Evolutionary conservation across 2,888 invertebrate genomes (phyloP), one percentile per base, ranked within the genome.

Genomic region (Zygaena filipendulae): DNA sequence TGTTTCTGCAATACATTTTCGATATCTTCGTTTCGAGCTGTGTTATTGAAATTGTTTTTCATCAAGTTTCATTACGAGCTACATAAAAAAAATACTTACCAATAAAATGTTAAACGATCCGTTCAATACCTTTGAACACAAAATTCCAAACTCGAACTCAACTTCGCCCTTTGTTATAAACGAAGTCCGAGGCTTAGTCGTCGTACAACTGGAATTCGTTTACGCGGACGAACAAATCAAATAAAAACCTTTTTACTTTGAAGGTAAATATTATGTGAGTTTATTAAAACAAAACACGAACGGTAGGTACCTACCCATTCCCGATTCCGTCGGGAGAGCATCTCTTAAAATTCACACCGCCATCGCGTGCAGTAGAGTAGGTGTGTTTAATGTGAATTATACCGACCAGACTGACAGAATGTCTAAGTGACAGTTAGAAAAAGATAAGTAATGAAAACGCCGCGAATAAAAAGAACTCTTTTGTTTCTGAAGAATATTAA

Each of bases 341-440:
- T 48, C 55, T 49, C 57, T 71, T 68, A 63, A 45, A 59, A 72
- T 72, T 66, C 69, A 60, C 53, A 42, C 49, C 50, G 55, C 47
- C 52, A 45, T 47, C 44, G 52, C 61, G 52, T 47, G 69, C 62
- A 64, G 74, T 69, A 64, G 72, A 64, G 74, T 69, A 64, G 72
- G 72, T 71, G 64, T 66, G 59, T 67, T 70, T 71, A 71, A 74
- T 71, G 64, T 69, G 67, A 72, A 74, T 72, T 71, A 72, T 71
- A 64, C 61, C 52, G 45, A 59, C 59, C 61, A 62, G 60, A 68
- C 66, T 67, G 70, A 66, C 75, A 59, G 61, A 66, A 69, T 63
- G 61, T 63, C 63, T 68, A 64, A 70, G 49, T 53, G 61, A 60
- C 52, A 54, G 43, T 44, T 49, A 44, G 55, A 57, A 59, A 58